Conservation (phyloP, 2,888 invertebrate genomes). For the Macaria liturata region DNA sequence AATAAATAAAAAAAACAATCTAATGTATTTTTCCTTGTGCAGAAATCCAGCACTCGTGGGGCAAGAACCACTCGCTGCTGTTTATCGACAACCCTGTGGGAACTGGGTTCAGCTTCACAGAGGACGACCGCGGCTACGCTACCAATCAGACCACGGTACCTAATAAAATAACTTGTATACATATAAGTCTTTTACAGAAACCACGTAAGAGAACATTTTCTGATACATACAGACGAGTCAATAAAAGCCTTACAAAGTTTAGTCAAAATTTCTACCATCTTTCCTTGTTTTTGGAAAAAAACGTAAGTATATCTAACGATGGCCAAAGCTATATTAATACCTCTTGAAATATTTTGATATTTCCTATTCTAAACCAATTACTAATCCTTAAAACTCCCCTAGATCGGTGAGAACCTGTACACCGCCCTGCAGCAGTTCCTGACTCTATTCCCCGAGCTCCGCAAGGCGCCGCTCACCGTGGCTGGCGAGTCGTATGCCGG, state of each 20-base stretch:
- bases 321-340: too few species aligned
- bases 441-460: slow-evolving; percentile 83
- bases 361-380: too few species aligned
- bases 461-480: slow-evolving; percentile 84
- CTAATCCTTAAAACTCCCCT: slow-evolving; percentile 7
- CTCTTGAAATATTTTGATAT: too few species aligned
- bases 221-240: too few species aligned
- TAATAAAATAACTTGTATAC: too few species aligned
- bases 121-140: slow-evolving; percentile 83
- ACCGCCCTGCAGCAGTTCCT: slow-evolving; percentile 85
- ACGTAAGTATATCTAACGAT: too few species aligned
- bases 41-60: slow-evolving; percentile 84
- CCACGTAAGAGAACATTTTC: too few species aligned
- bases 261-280: too few species aligned
- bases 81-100: slow-evolving; percentile 88
- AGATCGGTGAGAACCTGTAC: slow-evolving; percentile 85
- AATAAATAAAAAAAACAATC: too few species aligned
- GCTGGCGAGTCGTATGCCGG: slow-evolving; percentile 87
- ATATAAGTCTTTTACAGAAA: too few species aligned
- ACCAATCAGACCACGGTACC: slow-evolving; percentile 85
- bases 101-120: slow-evolving; percentile 86
- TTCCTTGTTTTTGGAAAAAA: too few species aligned
- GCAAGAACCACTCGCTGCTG: slow-evolving; percentile 84
- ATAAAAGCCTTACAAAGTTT: too few species aligned
- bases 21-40: slow-evolving; percentile 28